phyloP scores from a whole-genome alignment of 2,797 vertebrate species.

The Cyclopterus lumpus region DNA sequence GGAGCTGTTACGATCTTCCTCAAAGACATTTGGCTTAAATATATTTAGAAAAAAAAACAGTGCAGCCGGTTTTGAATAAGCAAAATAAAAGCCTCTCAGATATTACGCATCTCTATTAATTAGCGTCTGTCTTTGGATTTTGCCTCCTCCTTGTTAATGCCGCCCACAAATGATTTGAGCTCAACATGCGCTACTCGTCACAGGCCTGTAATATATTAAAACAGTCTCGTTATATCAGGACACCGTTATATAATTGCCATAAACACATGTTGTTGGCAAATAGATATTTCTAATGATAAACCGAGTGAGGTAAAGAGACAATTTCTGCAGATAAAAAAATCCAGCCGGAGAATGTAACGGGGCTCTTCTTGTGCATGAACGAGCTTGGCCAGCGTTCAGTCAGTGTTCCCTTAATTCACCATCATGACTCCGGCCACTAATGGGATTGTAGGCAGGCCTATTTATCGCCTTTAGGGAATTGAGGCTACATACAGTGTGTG shows the following conservation, averaged over 20 bases:
- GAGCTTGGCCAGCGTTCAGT: conserved; percentile 42
- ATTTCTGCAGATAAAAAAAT: neutral
- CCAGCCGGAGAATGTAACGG: neutral
- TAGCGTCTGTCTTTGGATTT: conserved; percentile 58
- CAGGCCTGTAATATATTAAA: neutral
- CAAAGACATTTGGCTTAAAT: neutral
- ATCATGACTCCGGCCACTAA: conserved; percentile 83
- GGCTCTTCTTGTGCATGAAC: neutral
- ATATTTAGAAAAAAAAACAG: neutral
- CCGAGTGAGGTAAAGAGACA: neutral
- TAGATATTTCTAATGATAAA: neutral
- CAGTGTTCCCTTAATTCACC: conserved; percentile 73
- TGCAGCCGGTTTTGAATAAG: conserved; percentile 12
- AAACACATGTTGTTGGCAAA: neutral
- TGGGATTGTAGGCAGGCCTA: conserved; percentile 84
- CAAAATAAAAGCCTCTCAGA: conserved; percentile 57
- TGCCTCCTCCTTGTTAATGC: conserved; percentile 26
- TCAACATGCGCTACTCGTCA: conserved; percentile 16
- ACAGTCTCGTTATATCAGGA: conserved; percentile 1
- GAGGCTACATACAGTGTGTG: conserved; percentile 85
- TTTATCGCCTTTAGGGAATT: conserved; percentile 88
- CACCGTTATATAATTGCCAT: neutral
- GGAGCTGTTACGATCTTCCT: neutral
- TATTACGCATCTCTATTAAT: conserved; percentile 67
- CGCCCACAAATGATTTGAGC: neutral